phyloP scores from a whole-genome alignment of 2,797 vertebrate genomes.

The Poeciliopsis turneri region DNA sequence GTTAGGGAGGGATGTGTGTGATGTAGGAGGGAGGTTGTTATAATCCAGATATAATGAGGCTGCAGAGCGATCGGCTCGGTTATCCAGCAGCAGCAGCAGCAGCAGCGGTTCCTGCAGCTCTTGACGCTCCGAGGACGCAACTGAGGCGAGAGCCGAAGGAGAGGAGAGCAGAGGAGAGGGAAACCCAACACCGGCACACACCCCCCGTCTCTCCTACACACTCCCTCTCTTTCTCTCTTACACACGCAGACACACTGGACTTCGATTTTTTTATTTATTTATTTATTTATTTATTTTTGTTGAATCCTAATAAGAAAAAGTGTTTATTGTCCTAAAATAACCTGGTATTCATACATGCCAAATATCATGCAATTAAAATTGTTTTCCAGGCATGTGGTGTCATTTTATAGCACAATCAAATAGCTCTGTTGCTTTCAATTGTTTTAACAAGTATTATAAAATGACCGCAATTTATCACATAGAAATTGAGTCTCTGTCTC shows the following conservation, averaged over 20 bases:
- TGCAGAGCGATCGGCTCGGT: neutral
- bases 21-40: conserved; percentile 11
- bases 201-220: neutral
- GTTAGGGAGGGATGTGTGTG: neutral
- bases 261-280: neutral
- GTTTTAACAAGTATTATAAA: too few relatives aligned
- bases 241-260: neutral
- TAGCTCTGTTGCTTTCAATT: too few relatives aligned
- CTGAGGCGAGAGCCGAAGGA: conserved; percentile 17
- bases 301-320: neutral
- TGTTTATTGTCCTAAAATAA: neutral
- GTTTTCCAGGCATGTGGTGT: too few relatives aligned
- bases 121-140: conserved; percentile 9
- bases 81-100: conserved; percentile 1
- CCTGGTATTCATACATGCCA: neutral
- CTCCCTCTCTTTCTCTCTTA: neutral
- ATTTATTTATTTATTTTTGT: neutral
- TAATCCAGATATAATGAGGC: conserved; percentile 33
- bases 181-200: conserved; percentile 21
- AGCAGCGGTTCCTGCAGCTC: conserved; percentile 27
- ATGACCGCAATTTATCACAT: too few relatives aligned
- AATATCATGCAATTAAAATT: neutral
- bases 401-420: too few relatives aligned
- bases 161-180: conserved; percentile 14
- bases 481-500: too few relatives aligned